These are phyloP conservation scores for Diphyllodes magnificus DNA, from an alignment of 2,113 vertebrate species.

Conservation along the genomic window DNA sequence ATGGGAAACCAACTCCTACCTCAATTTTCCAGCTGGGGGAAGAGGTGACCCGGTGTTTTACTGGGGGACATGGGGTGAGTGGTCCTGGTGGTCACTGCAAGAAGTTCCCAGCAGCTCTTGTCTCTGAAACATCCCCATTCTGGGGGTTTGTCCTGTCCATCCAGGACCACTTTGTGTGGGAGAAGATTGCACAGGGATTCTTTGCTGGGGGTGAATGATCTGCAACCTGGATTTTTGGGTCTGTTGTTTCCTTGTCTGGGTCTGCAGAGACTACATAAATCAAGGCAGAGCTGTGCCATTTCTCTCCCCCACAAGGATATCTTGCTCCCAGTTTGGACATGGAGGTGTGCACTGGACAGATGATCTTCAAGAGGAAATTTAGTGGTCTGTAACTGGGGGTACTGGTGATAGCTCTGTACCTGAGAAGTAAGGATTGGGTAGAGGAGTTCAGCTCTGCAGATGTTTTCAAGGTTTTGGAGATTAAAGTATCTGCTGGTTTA, in stretches of 20 bases:
- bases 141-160: not conserved
- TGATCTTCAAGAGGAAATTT: not conserved
- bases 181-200: not conserved
- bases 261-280: not conserved
- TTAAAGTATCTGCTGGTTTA: not conserved
- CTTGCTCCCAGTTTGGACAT: not conserved
- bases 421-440: not conserved
- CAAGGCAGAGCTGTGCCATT: not conserved
- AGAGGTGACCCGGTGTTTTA: not conserved
- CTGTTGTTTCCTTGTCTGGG: not conserved
- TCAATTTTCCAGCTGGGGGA: not conserved
- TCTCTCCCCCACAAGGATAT: not conserved
- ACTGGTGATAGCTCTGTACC: not conserved
- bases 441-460: not conserved
- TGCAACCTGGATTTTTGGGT: not conserved
- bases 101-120: not conserved
- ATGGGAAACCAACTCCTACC: not conserved
- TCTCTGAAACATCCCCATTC: not conserved
- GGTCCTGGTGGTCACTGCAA: not conserved
- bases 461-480: not conserved
- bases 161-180: not conserved
- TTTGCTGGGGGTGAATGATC: not conserved
- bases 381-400: not conserved
- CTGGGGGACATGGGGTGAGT: rapidly evolving
- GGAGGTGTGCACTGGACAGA: not conserved